These are phyloP conservation scores for Magallana nippona DNA, from an alignment of 2,888 invertebrate species.

Conservation along the genomic window DNA sequence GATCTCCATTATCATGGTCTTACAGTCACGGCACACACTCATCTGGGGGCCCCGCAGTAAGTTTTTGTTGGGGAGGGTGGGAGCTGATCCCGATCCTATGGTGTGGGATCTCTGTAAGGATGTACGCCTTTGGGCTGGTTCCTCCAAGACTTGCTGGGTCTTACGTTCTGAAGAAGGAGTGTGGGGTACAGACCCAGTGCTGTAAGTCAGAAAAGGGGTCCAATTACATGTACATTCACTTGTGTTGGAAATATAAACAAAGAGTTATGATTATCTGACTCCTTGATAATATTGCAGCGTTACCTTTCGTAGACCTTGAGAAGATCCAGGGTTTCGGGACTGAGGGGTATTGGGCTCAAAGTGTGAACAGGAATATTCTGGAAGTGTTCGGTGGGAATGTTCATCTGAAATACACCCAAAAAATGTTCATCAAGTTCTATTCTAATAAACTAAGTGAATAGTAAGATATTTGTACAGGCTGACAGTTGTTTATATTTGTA, in stretches of 20 bases:
- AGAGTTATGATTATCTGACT: too few relatives aligned
- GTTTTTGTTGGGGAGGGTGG: constrained; percentile 60
- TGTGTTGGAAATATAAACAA: too few relatives aligned
- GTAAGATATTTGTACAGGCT: too few relatives aligned
- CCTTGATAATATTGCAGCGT: background rate
- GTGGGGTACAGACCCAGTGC: constrained; percentile 82
- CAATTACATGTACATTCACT: background rate
- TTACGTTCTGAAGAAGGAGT: constrained; percentile 78
- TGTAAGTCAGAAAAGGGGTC: constrained; percentile 55
- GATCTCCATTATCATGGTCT: constrained; percentile 95
- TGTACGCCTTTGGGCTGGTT: constrained; percentile 54
- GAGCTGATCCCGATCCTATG: constrained; percentile 60
- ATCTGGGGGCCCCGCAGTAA: constrained; percentile 84
- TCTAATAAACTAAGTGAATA: background rate
- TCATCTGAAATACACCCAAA: constrained; percentile 85
- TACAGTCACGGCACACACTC: constrained; percentile 96
- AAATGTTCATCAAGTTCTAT: background rate
- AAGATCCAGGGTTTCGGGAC: constrained; percentile 71
- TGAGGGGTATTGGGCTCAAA: constrained; percentile 84
- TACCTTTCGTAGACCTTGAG: constrained; percentile 66
- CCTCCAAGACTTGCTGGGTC: constrained; percentile 48
- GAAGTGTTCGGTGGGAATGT: constrained; percentile 96
- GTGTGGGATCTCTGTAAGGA: constrained; percentile 69
- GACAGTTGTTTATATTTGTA: too few relatives aligned
- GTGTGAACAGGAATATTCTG: constrained; percentile 95